Base-by-base conservation (phyloP, 2,113 vertebrate species). In the Scophthalmus maximus region DNA sequence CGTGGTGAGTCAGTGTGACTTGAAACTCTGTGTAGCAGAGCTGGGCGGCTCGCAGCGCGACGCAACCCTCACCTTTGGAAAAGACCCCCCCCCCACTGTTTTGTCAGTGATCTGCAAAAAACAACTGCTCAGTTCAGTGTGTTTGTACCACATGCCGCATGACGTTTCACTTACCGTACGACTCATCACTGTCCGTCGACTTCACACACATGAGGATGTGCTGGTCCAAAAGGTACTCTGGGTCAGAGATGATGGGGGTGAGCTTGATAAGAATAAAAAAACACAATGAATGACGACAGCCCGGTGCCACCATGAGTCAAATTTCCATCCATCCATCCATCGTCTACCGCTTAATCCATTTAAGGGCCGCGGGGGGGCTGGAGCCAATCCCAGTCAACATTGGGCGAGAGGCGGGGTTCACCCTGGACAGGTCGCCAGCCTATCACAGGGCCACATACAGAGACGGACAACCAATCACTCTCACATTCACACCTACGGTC, bases 151-250 rank as follows among this genome's bases (percentile, higher is more conserved):
- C 9, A 30, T 8, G 22, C n/a, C 14, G 17, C 2, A 12, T 34
- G 10, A 3, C 0, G 12, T 12, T 61, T 65, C 7, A 88, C 93
- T n/a, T 91, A 98, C 98, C 98, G 0, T 98, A 99, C 1, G 98
- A 99, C 82, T 99, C 98, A 4, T 98, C 97, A 1, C 93, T 94
- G 86, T 99, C 98, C 4, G 95, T 96, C 3, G 98, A 97, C 81
- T 98, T 99, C 56, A 99, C 93, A 81, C 96, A 96, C 57, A 99
- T 96, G 51, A 98, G 94, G 79, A 99, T 96, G 85, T 99, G 98
- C 87, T 99, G 97, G 88, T 99, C 98, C 82, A 98, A 69, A 23
- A 99, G 93, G 79, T 98, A 99, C 88, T 99, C 98, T 0, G 96
- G 97, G 85, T 99, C 98, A 9, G 96, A 97, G 88, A 99, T 99